Percentiles rank a stretch among this genome's conserved stretches.
Conservation (phyloP, 2,113 vertebrate genomes). For the Enhydra lutris region DNA sequence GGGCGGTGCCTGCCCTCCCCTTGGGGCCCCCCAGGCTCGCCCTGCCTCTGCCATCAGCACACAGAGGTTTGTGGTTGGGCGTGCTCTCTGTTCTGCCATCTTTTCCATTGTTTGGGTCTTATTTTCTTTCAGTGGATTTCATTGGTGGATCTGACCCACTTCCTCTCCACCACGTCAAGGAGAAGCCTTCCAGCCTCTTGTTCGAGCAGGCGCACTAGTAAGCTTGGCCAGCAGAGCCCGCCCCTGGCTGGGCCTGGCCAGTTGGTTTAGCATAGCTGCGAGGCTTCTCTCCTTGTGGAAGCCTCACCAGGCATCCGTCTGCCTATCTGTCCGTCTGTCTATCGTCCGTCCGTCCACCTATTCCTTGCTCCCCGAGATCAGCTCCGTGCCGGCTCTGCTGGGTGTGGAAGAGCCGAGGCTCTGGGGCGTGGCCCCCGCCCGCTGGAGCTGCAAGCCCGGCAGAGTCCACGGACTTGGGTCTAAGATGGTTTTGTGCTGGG, state of each 20-base stretch:
- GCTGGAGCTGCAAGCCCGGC: not conserved
- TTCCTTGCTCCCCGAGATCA: not conserved
- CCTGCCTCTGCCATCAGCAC: not conserved
- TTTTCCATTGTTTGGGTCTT: conserved; percentile 75
- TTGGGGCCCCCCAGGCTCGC: not conserved
- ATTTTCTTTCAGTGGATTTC: conserved; percentile 97
- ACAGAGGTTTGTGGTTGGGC: not conserved
- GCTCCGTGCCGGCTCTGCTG: not conserved
- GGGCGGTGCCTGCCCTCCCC: not conserved
- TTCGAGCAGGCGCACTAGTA: conserved; percentile 93
- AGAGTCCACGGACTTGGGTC: too few species aligned
- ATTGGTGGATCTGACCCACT: conserved; percentile 98
- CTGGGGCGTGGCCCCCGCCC: not conserved
- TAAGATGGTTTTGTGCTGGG: not conserved
- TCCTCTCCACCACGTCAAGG: conserved; percentile 95
- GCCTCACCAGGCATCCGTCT: not conserved
- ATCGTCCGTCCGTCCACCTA: not conserved
- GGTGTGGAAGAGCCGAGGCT: not conserved
- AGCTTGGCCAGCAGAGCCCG: conserved; percentile 81
- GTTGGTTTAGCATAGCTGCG: not conserved
- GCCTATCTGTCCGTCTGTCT: not conserved
- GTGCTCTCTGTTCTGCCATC: conserved; percentile 45
- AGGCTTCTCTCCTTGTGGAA: not conserved
- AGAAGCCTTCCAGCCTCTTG: conserved; percentile 94
- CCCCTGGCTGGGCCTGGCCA: not conserved